Base-by-base conservation (phyloP, 2,888 invertebrate species). In the Volucella inflata region DNA sequence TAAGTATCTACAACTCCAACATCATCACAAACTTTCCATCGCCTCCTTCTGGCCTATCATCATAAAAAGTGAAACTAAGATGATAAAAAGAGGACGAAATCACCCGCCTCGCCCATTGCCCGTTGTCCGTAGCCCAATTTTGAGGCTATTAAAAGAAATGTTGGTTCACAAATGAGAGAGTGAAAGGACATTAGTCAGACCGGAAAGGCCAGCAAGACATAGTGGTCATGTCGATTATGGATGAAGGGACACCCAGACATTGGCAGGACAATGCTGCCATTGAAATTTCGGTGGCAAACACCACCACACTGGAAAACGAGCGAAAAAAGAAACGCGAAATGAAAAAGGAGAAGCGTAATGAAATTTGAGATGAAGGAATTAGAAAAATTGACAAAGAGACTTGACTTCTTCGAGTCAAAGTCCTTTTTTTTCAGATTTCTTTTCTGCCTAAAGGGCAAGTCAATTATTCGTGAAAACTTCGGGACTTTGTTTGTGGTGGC, bases 341-440 rank as follows among this genome's bases (percentile, higher is more conserved):
- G 53, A 65, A 80, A 71, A 11, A 72, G 46, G 60, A 76, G 38
- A 85, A 81, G 72, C 68, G 71, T 81, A 85, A 85, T 85, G 85
- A 76, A 85, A 85, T 85, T 85, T 72, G 76, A 72, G 67, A 76
- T 57, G 74, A 84, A 71, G 80, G 55, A 84, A 80, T 84, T 80
- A 80, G 75, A 75, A 84, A 51, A 84, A 50, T 80, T 80, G 71
- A 85, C 72, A 85, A 85, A 76, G 72, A 60, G 62, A 57, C 53
- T 59, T 30, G 30, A 30, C 30, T 30, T 30, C 6, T 30, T 30
- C 6, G 30, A 30, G 30, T 4, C 30, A 30, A 6, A 30, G 30
- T 30, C 30, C 30, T 30, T 30, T 21, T 21, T 30, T 30, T 30
- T 30, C 30, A 30, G 30, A 30, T 30, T 30, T 30, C 30, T 0